phyloP scores from a whole-genome alignment of 2,888 invertebrate genomes.

The Operophtera brumata region DNA sequence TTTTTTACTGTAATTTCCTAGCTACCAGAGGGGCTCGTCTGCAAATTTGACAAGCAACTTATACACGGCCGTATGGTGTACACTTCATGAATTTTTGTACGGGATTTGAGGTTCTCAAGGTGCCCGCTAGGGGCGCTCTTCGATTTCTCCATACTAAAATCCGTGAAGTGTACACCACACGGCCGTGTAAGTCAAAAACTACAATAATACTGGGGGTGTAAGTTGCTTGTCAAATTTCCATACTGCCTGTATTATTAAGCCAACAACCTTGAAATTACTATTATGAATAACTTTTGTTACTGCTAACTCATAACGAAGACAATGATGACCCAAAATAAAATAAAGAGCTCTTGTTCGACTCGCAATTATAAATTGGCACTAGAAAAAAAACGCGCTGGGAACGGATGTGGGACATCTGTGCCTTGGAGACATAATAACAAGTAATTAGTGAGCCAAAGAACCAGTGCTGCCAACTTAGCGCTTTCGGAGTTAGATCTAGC shows the following conservation, averaged over 20 bases:
- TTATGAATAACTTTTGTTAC: slow-evolving; percentile 40
- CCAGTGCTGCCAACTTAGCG: no score
- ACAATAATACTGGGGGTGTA: no score
- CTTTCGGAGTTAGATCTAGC: no score
- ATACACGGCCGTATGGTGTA: no score
- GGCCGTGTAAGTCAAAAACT: no score
- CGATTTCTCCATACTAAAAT: no score
- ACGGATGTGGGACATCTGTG: slow-evolving; percentile 79
- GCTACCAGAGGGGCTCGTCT: slow-evolving; percentile 29
- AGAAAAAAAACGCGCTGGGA: slow-evolving; percentile 46
- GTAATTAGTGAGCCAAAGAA: slow-evolving; percentile 75
- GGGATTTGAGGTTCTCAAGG: no score
- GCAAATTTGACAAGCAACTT: no score
- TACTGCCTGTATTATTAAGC: slow-evolving; percentile 44
- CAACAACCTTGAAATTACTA: slow-evolving; percentile 38
- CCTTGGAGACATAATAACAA: slow-evolving; percentile 71
- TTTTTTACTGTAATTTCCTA: neutral
- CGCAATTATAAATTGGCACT: slow-evolving; percentile 40
- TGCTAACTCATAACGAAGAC: slow-evolving; percentile 20
- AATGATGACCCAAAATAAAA: slow-evolving; percentile 31
- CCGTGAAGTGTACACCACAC: no score
- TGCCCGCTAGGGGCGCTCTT: no score
- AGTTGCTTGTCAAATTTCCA: no score
- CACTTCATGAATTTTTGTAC: no score
- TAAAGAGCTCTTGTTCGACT: slow-evolving; percentile 26